Base-by-base conservation (phyloP, 2,888 invertebrate genomes). In the Crepidodera aurea region DNA sequence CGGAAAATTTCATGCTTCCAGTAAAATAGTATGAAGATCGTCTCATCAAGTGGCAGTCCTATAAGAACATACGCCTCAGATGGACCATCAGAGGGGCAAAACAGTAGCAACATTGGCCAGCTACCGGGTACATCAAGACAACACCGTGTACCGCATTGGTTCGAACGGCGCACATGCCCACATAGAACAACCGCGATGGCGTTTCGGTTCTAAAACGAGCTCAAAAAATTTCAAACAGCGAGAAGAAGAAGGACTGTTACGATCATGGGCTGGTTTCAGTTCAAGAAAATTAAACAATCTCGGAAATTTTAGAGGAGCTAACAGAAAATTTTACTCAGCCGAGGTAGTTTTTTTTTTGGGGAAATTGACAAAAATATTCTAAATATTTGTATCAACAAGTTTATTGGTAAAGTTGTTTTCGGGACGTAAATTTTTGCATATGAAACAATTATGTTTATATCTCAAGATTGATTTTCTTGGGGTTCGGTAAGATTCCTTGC, bases 101-200 rank as follows among this genome's bases (percentile, higher is more conserved):
- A 64, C 64, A 54, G 64, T 64, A 64, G 64, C 64, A 32, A 64
- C 64, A 64, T 64, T 64, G 53, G 60, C 51, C 57, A 13, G 60
- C 60, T 64, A 64, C 64, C 64, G 60, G 57, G 53, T 53, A 64
- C 50, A 57, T 50, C 48, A 27, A 48, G 15, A 15, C 13, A 8
- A 48, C 29, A 48, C 39, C 46, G 46, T 29, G 37, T 56, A 56
- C 46, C 46, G 56, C 39, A 57, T 57, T 57, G 57, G 57, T 12
- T 57, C 39, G 12, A 48, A 10, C 37, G 22, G 25, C 19, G 57
- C 48, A 57, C 57, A 57, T 57, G 57, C 57, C 57, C 57, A 57
- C 50, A 57, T 57, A 48, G 48, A 57, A 48, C 7, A 57, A 57
- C 57, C 48, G 48, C 57, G 57, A 57, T 57, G 57, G 57, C 57